A percentile compares a stretch with the other conserved stretches of the same genome.
These are phyloP conservation scores for Glyptemys insculpta DNA, from an alignment of 2,797 vertebrate genomes.

Conservation along the genomic window DNA sequence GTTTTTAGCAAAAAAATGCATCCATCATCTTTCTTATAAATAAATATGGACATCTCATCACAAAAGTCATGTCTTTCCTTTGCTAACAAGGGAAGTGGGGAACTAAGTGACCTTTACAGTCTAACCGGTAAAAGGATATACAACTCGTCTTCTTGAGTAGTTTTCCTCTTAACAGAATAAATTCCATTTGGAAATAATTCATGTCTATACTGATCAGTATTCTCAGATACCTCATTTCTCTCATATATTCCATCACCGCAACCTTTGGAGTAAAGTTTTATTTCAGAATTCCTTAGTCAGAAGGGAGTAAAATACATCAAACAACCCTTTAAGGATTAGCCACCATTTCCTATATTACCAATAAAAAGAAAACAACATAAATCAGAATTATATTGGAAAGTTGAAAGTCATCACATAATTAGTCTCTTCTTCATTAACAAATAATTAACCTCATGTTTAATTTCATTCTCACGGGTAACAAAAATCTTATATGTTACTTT, in stretches of 20 bases:
- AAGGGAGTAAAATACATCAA: neutral
- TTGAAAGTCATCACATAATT: neutral
- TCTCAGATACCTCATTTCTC: neutral
- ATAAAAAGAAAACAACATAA: neutral
- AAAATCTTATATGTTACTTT: too few relatives aligned
- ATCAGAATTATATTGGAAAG: neutral
- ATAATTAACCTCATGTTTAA: neutral
- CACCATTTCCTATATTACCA: neutral
- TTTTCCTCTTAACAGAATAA: neutral
- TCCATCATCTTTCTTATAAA: too few relatives aligned
- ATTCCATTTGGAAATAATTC: neutral
- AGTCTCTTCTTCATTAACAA: neutral
- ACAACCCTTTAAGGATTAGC: neutral
- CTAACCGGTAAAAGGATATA: too few relatives aligned
- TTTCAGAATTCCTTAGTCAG: neutral
- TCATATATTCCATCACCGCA: neutral
- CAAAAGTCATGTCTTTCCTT: too few relatives aligned
- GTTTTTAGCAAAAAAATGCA: too few relatives aligned
- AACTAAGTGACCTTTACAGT: too few relatives aligned
- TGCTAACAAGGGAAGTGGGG: too few relatives aligned
- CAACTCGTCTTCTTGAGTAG: too few relatives aligned
- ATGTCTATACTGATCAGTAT: neutral
- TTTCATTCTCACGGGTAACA: neutral
- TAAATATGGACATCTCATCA: too few relatives aligned
- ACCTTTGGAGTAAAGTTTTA: neutral